Conservation (phyloP, 2,113 vertebrate genomes). For the Vombatus ursinus region DNA sequence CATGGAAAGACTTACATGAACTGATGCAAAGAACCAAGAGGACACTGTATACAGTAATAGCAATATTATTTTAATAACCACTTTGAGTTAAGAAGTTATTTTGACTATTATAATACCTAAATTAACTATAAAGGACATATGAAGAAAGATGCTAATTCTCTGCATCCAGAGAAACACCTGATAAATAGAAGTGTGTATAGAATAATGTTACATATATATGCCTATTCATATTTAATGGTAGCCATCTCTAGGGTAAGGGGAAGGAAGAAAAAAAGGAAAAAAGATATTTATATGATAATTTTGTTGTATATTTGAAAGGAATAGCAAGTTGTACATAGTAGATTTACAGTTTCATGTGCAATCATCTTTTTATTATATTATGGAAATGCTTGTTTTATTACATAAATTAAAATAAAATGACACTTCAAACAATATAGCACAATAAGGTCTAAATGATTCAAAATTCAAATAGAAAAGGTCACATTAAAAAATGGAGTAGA, state of each 20-base stretch:
- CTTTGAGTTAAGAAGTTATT: neutral
- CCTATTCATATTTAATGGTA: neutral
- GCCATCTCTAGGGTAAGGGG: neutral
- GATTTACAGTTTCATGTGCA: neutral
- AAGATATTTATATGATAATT: neutral
- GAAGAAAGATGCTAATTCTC: neutral
- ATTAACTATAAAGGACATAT: neutral
- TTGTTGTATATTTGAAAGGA: neutral
- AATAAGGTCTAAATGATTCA: neutral
- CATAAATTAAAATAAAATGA: neutral
- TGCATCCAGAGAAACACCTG: neutral
- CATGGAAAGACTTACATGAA: neutral
- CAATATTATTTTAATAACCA: neutral
- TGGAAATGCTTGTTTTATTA: neutral
- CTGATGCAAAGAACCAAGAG: neutral
- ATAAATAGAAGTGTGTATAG: neutral
- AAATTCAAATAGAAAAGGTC: neutral
- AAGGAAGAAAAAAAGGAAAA: neutral
- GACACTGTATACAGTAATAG: neutral
- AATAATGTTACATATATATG: neutral
- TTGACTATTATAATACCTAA: neutral
- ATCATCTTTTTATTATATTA: neutral
- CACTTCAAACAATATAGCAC: neutral
- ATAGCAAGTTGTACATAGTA: neutral
- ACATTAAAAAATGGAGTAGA: neutral